Percentiles rank a stretch among this genome's conserved stretches.
phyloP scores from a whole-genome alignment of 2,797 vertebrate genomes.

The Gallinago nigripennis region DNA sequence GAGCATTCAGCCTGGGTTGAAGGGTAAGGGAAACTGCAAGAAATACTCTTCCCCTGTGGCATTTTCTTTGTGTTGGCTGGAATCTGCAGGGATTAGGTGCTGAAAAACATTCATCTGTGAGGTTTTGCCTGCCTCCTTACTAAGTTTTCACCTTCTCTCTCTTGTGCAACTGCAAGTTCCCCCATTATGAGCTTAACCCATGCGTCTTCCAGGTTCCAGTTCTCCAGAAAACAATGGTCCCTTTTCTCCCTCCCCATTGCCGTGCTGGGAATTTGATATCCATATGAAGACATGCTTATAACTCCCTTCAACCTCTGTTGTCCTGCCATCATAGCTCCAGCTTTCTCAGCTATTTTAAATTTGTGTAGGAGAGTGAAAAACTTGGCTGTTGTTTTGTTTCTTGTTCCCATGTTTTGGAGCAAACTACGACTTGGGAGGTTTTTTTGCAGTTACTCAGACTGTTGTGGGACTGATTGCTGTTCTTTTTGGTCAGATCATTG shows the following conservation, averaged over 20 bases:
- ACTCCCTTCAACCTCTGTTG: neutral
- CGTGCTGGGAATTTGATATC: neutral
- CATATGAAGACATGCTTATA: neutral
- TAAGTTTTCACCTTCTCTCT: neutral
- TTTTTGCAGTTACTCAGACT: neutral
- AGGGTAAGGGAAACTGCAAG: neutral
- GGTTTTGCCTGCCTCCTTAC: neutral
- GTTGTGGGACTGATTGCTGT: neutral
- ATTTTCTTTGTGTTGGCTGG: neutral
- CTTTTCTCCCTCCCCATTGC: neutral
- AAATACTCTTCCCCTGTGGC: neutral
- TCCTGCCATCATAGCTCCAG: neutral
- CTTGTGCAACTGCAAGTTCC: neutral
- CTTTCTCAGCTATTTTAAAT: neutral
- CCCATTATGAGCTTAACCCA: neutral
- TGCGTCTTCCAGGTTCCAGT: neutral
- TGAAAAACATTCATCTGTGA: neutral
- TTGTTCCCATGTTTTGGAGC: neutral
- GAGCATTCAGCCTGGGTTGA: neutral
- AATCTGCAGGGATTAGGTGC: neutral
- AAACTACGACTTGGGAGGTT: neutral
- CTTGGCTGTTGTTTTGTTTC: neutral
- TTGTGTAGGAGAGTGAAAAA: neutral
- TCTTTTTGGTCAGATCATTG: neutral
- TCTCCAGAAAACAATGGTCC: neutral